Evolutionary conservation across 2,888 invertebrate genomes (phyloP), one percentile per base, ranked within the genome.

Genomic region (Diplolepis rosae): DNA sequence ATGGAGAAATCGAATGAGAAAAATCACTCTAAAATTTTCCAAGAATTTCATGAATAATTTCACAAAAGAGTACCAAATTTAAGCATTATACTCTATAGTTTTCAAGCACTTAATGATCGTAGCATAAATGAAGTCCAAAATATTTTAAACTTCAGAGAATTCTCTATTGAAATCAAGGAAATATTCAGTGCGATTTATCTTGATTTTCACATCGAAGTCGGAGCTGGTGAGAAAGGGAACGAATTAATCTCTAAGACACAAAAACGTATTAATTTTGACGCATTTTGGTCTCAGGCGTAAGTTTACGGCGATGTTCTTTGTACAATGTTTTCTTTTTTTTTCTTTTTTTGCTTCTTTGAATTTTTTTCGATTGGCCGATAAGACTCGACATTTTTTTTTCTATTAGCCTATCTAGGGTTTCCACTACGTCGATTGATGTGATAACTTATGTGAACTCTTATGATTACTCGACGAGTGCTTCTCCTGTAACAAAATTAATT

Each of bases 401-500:
- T 70, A 42, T 51, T 15, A 51, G 51, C 50, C 69, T 67, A 61
- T 35, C 42, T 51, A 48, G 35, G 42, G 39, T 54, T 82, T 69
- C 85, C 85, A 78, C 82, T 83, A 66, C 61, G 76, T 72, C 45
- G 74, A 68, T 42, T 70, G 70, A 45, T 77, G 76, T 65, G 66
- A 66, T 61, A 73, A 52, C 48, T 75, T 61, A 77, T 66, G 84
- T 67, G 85, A 83, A 81, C 82, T 87, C 82, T 85, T 87, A 78
- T 87, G 87, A 74, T 87, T 85, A 77, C 85, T 83, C 79, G 87
- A 85, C 66, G 85, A 73, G 74, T 87, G 85, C 75, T 85, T 86
- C 35, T 87, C 87, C 87, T 87, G 86, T 52, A 87, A 84, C 82
- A 85, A 73, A 77, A 75, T 45, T 7, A 28, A 45, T 15, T 45